These are phyloP conservation scores for Adelosebastes latens DNA, from an alignment of 2,797 vertebrate species.

Conservation along the genomic window DNA sequence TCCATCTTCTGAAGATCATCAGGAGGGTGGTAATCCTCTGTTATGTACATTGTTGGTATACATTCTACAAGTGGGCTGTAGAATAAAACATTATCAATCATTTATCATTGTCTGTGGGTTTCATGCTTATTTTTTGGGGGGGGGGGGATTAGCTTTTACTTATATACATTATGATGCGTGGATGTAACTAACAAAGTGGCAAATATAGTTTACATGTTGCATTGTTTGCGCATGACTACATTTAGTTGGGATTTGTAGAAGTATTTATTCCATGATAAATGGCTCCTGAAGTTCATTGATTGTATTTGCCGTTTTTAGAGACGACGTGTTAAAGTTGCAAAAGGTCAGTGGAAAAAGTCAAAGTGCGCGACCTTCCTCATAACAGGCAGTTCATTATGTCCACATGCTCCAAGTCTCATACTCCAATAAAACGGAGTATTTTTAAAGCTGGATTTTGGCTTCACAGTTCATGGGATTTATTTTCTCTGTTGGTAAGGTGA, in stretches of 20 bases:
- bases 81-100: slow-evolving; percentile 59
- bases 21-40: background rate
- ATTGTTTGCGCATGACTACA: background rate
- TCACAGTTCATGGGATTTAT: background rate
- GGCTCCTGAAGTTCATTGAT: slow-evolving; percentile 2
- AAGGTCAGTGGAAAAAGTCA: background rate
- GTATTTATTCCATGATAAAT: slow-evolving; percentile 11
- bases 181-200: slow-evolving; percentile 16
- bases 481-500: background rate
- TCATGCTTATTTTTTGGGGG: slow-evolving; percentile 14
- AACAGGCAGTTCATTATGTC: background rate
- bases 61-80: slow-evolving; percentile 51
- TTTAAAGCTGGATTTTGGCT: background rate
- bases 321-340: background rate
- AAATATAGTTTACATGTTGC: slow-evolving; percentile 5
- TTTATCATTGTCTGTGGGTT: slow-evolving; percentile 7
- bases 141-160: slow-evolving; percentile 17
- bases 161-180: slow-evolving; percentile 31
- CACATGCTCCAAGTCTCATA: background rate
- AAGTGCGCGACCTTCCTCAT: background rate
- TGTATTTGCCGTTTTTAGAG: background rate
- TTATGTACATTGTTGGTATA: slow-evolving; percentile 3
- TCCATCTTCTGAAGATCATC: slow-evolving; percentile 15
- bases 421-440: background rate
- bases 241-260: background rate